phyloP scores from a whole-genome alignment of 2,113 vertebrate genomes.

The Asarcornis scutulata region DNA sequence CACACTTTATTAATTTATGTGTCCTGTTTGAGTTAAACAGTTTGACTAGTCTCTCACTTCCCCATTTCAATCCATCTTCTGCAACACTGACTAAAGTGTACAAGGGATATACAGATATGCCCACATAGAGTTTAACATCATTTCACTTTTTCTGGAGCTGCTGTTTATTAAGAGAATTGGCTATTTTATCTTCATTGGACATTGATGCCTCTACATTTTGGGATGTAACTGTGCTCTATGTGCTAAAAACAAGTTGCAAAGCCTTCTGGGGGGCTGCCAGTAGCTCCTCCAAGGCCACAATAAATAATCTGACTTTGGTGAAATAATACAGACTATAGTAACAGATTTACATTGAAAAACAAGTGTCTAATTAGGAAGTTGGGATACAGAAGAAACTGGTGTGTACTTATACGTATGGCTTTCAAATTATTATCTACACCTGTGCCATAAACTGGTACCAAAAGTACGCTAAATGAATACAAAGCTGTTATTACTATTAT shows the following conservation, averaged over 20 bases:
- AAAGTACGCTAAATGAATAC: background rate
- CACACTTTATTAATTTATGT: background rate
- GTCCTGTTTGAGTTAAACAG: background rate
- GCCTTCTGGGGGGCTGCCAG: background rate
- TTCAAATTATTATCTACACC: background rate
- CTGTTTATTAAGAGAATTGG: background rate
- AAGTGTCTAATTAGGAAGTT: background rate
- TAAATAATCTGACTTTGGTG: background rate
- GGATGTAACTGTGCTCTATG: background rate
- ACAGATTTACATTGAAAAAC: background rate
- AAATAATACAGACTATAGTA: background rate
- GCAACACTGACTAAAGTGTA: background rate
- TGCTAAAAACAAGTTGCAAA: background rate
- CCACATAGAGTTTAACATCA: background rate
- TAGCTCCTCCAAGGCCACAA: background rate
- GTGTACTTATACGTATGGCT: background rate
- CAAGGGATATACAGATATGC: background rate
- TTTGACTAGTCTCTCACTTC: background rate
- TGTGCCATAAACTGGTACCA: background rate
- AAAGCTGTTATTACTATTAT: background rate
- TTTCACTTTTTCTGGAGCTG: background rate
- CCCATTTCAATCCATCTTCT: background rate
- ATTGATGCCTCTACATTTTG: background rate
- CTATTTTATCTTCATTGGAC: background rate
- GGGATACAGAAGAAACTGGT: background rate